A percentile compares a stretch with the other conserved stretches of the same genome.
phyloP scores from a whole-genome alignment of 2,797 vertebrate species.

The Melanotaenia boesemani region DNA sequence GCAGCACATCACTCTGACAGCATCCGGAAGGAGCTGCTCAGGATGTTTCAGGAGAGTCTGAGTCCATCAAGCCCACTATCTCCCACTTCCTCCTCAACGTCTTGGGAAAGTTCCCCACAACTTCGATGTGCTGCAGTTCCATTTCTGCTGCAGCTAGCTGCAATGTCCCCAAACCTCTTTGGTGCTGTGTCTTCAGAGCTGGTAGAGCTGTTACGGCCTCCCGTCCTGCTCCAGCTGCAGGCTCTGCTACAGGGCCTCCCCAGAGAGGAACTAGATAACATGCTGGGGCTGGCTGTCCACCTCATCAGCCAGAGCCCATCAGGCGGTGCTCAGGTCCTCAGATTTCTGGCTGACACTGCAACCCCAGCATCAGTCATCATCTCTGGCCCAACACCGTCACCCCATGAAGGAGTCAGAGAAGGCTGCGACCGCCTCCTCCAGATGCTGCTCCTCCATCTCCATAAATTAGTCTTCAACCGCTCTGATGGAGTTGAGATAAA shows the following conservation, averaged over 20 bases:
- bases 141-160: conserved; percentile 92
- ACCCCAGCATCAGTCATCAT: conserved; percentile 94
- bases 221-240: conserved; percentile 91
- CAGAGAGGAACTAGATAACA: conserved; percentile 91
- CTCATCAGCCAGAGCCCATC: conserved; percentile 92
- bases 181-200: conserved; percentile 89
- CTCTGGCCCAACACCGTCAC: conserved; percentile 86
- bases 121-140: conserved; percentile 90
- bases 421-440: conserved; percentile 93
- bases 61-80: conserved; percentile 76
- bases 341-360: conserved; percentile 92
- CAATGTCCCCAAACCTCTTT: conserved; percentile 91
- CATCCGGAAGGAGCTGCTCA: conserved; percentile 92
- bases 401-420: conserved; percentile 91
- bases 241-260: conserved; percentile 86
- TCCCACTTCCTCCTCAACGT: conserved; percentile 75
- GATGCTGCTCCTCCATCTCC: conserved; percentile 91
- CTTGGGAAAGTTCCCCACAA: conserved; percentile 83
- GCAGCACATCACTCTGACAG: conserved; percentile 91
- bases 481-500: conserved; percentile 70
- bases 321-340: conserved; percentile 88
- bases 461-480: conserved; percentile 91
- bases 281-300: conserved; percentile 90
- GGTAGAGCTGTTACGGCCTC: conserved; percentile 88
- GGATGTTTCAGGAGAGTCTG: conserved; percentile 95